Conservation (phyloP, 2,113 vertebrate species). For the Neolamprologus toae region DNA sequence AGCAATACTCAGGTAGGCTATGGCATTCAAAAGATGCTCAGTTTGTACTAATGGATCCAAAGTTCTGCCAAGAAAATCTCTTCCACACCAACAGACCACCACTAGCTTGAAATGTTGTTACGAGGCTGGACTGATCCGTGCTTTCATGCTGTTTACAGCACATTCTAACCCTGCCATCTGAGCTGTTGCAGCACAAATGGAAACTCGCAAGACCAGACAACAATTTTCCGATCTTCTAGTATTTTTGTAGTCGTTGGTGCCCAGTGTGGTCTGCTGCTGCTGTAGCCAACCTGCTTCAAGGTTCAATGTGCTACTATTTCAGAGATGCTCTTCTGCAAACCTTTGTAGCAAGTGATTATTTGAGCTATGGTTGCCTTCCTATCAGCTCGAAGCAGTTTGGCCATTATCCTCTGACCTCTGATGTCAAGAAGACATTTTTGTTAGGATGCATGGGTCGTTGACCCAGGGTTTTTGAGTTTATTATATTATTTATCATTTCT, state of each 20-base stretch:
- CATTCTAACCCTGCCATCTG: neutral
- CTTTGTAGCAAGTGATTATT: neutral
- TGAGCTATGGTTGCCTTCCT: neutral
- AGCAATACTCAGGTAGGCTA: neutral
- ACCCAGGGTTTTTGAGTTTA: neutral
- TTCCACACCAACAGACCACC: neutral
- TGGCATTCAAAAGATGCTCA: neutral
- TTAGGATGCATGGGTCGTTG: neutral
- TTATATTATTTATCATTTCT: neutral
- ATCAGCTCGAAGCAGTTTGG: neutral
- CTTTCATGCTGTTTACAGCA: neutral
- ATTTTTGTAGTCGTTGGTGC: neutral
- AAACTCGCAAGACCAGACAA: neutral
- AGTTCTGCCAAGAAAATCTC: neutral
- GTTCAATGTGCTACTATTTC: neutral
- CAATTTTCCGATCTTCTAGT: neutral
- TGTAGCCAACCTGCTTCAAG: neutral
- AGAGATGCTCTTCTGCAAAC: neutral
- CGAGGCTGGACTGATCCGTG: neutral
- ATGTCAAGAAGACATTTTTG: neutral
- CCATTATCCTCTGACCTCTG: neutral
- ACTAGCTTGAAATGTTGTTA: neutral
- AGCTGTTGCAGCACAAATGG: neutral
- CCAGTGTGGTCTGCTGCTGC: neutral
- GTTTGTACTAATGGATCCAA: neutral